A percentile compares a stretch with the other conserved stretches of the same genome.
phyloP scores from a whole-genome alignment of 1,140 invertebrate genomes.

The Trachymyrmex septentrionalis region DNA sequence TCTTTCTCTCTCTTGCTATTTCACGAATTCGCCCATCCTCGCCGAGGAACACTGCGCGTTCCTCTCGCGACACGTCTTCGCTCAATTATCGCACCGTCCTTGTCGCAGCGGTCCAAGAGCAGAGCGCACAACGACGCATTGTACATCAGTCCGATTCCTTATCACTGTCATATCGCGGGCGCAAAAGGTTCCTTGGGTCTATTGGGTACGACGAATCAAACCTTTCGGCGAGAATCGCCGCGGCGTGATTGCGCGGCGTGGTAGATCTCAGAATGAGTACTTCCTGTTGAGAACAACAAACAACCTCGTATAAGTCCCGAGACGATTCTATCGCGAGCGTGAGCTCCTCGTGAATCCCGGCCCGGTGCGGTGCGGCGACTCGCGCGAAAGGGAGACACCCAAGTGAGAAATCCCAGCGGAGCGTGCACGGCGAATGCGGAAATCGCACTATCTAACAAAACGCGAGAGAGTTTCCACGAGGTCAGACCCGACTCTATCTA shows the following conservation, averaged over 20 bases:
- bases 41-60: conserved; percentile 43
- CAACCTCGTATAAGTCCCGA: neutral
- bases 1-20: conserved; percentile 57
- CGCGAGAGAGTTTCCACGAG: neutral
- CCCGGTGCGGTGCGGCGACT: too few species aligned
- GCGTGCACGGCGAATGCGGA: conserved; percentile 19
- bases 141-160: conserved; percentile 33
- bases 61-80: conserved; percentile 9
- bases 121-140: conserved; percentile 16
- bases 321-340: neutral
- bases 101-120: conserved; percentile 3
- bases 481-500: neutral
- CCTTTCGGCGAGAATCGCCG: neutral
- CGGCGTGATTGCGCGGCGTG: neutral
- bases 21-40: conserved; percentile 74
- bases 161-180: conserved; percentile 39
- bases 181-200: neutral
- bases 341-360: too few species aligned
- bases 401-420: neutral
- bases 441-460: neutral
- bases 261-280: conserved; percentile 5
- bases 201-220: conserved; percentile 11
- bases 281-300: conserved; percentile 41
- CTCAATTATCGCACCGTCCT: conserved; percentile 26
- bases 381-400: neutral